Conservation (phyloP, 2,113 vertebrate species). For the Mesembrinibis cayennensis region DNA sequence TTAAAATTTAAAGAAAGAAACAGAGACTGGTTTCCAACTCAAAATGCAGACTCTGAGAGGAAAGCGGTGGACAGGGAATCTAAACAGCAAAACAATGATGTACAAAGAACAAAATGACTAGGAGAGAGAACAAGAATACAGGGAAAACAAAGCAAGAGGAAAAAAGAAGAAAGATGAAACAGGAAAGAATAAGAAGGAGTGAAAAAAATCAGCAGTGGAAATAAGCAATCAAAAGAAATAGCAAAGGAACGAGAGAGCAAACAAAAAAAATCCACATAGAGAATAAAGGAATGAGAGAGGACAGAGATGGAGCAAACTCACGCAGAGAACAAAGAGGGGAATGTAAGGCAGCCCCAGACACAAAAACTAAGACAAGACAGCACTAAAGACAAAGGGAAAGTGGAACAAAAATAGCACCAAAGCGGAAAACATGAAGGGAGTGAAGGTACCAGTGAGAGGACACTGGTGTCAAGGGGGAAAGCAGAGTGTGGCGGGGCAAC, state of each 20-base stretch:
- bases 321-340: not conserved
- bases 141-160: not conserved
- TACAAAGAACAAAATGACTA: not conserved
- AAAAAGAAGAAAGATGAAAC: not conserved
- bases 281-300: not conserved
- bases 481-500: rapidly evolving
- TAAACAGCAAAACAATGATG: not conserved
- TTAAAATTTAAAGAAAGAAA: not conserved
- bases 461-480: rapidly evolving
- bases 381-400: not conserved
- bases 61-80: not conserved
- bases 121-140: not conserved
- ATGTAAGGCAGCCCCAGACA: not conserved
- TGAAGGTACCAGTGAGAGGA: not conserved
- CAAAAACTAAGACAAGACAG: not conserved
- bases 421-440: not conserved
- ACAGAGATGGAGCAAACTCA: not conserved
- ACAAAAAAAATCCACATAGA: not conserved
- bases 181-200: not conserved
- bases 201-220: not conserved
- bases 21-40: not conserved
- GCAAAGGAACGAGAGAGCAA: not conserved
- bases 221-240: conserved; percentile 18
- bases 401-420: not conserved
- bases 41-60: not conserved